Evolutionary conservation across 2,888 invertebrate genomes (phyloP), one percentile per base, ranked within the genome.

Genomic region (Pheosia gnoma): DNA sequence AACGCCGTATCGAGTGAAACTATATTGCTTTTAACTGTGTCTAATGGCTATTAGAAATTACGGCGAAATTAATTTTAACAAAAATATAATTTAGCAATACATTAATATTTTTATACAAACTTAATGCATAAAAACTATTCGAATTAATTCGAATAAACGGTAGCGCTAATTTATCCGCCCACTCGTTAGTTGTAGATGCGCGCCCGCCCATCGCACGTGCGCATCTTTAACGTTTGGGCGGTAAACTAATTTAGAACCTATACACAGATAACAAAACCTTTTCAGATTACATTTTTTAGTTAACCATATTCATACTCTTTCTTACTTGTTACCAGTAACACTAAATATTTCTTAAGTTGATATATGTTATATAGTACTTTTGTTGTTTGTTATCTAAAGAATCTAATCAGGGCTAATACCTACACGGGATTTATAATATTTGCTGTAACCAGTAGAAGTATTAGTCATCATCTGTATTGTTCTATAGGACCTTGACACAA

Each of bases 401-500:
- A 45, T 45, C 8, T 41, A 41, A 9, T 9, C n/a, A 47, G 0
- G 41, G 8, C 41, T 7, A 41, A 5, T 47, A 47, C 47, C 47
- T 11, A n/a, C 43, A 43, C 43, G 43, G 9, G 11, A 5, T 5
- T n/a, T 47, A 47, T 47, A 70, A 66, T 74, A 67, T 68, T 58
- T n/a, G 8, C 49, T 61, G 75, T 86, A 79, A 85, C 85, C 83
- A 82, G 79, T 61, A 72, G 82, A 70, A 62, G 69, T 72, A 77
- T 80, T 81, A 83, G 78, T 85, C 80, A 85, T 83, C 79, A 73
- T 68, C 70, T 72, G 72, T 72, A 85, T 84, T 85, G 84, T 85
- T 82, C 71, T 65, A 72, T 61, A 63, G 67, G 63, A 74, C 90
- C 90, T 90, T 91, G 91, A 86, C 88, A 88, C 77, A 70, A 69